Evolutionary conservation across 2,888 invertebrate species (phyloP).

Genomic region (Galerucella pusilla): DNA sequence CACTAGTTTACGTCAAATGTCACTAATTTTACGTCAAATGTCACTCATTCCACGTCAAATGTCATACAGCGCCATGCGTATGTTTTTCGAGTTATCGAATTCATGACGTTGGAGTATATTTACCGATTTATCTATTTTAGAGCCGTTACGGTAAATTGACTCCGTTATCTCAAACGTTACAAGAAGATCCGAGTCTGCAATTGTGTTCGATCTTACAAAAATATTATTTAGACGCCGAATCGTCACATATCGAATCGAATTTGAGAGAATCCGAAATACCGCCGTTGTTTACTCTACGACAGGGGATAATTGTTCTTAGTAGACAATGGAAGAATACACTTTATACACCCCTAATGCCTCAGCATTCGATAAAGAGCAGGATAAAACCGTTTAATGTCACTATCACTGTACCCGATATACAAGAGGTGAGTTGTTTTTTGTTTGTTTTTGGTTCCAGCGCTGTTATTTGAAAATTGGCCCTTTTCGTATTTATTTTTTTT

Average conservation of each 20-base stretch:
- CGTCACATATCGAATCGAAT: conserved; percentile 83
- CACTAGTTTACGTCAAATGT: too few species aligned
- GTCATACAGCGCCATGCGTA: too few species aligned
- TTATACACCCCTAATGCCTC: conserved; percentile 88
- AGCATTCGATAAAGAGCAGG: conserved; percentile 87
- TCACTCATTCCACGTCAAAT: too few species aligned
- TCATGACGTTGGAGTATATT: neutral
- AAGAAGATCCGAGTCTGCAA: conserved; percentile 96
- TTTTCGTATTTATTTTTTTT: too few species aligned
- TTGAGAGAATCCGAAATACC: conserved; percentile 87
- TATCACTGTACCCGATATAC: conserved; percentile 85
- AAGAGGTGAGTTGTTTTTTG: conserved; percentile 72
- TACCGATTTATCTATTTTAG: conserved; percentile 65
- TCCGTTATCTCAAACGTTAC: conserved; percentile 87
- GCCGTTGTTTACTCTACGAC: conserved; percentile 86
- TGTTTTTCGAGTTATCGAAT: too few species aligned
- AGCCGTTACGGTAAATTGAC: conserved; percentile 92
- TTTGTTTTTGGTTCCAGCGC: neutral
- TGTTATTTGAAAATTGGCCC: too few species aligned
- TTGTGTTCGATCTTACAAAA: conserved; percentile 89
- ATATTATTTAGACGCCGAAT: conserved; percentile 82
- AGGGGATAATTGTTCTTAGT: conserved; percentile 96
- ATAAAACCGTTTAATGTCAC: conserved; percentile 88
- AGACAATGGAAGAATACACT: conserved; percentile 97
- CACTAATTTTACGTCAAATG: too few species aligned